Conservation (phyloP, 1,140 invertebrate species). For the Procambarus virginalis region DNA sequence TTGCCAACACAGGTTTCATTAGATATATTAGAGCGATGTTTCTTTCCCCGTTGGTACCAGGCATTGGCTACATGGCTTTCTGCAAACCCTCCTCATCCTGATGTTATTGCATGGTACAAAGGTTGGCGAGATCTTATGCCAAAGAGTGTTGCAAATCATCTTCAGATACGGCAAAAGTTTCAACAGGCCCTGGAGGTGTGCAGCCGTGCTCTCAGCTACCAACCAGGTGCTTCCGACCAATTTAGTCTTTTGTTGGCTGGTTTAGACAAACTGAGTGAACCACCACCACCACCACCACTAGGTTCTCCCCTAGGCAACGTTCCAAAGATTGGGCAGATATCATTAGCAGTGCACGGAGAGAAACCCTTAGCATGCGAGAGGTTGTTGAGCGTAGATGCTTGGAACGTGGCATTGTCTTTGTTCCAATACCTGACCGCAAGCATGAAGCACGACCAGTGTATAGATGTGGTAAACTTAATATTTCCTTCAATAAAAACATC, state of each 20-base stretch:
- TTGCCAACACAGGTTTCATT: slow-evolving; percentile 83
- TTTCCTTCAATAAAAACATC: slow-evolving; percentile 86
- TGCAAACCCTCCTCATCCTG: slow-evolving; percentile 87
- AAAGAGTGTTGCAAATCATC: slow-evolving; percentile 81
- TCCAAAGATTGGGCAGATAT: slow-evolving; percentile 67
- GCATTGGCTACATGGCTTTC: slow-evolving; percentile 85
- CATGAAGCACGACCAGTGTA: slow-evolving; percentile 91
- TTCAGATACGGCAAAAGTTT: slow-evolving; percentile 80
- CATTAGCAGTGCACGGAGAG: slow-evolving; percentile 61
- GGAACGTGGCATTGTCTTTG: slow-evolving; percentile 90
- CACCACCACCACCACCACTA: slow-evolving; percentile 66
- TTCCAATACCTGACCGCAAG: slow-evolving; percentile 87
- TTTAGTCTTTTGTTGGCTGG: slow-evolving; percentile 64
- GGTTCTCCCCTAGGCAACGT: slow-evolving; percentile 60
- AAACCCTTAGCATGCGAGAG: slow-evolving; percentile 87
- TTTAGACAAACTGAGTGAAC: slow-evolving; percentile 64
- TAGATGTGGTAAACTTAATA: slow-evolving; percentile 83
- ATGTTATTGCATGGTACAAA: slow-evolving; percentile 90
- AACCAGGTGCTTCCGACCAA: slow-evolving; percentile 65
- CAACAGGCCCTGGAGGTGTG: slow-evolving; percentile 85
- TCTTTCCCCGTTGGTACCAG: slow-evolving; percentile 88
- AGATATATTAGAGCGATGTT: slow-evolving; percentile 85
- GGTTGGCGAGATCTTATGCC: slow-evolving; percentile 90
- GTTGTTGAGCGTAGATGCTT: slow-evolving; percentile 90
- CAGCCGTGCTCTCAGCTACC: slow-evolving; percentile 65